phyloP scores from a whole-genome alignment of 2,113 vertebrate species.

The Psephotus haematonotus region DNA sequence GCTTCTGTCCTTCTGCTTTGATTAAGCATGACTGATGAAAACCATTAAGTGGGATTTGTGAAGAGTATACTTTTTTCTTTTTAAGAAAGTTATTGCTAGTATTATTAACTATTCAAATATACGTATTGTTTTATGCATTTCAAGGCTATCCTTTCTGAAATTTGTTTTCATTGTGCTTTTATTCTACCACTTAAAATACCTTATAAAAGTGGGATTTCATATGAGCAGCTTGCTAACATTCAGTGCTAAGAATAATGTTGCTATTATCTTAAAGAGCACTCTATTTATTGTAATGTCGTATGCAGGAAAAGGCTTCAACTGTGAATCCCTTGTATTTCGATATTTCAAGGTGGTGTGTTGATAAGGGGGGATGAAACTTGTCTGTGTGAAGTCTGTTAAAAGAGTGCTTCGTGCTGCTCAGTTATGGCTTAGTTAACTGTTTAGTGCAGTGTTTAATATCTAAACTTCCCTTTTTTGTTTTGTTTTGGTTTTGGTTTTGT shows the following conservation, averaged over 20 bases:
- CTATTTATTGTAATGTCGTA: neutral
- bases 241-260: neutral
- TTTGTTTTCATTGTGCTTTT: neutral
- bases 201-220: neutral
- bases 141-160: neutral
- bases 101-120: neutral
- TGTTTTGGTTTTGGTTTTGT: no score
- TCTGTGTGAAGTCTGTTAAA: neutral
- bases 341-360: neutral
- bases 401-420: neutral
- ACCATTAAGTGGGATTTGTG: conserved; percentile 72
- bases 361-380: neutral
- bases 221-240: neutral
- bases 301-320: neutral
- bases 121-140: neutral
- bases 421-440: neutral
- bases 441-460: neutral
- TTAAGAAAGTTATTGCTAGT: neutral
- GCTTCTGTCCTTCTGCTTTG: conserved; percentile 69
- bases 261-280: neutral
- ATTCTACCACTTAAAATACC: neutral
- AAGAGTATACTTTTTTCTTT: conserved; percentile 27
- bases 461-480: neutral
- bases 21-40: conserved; percentile 72
- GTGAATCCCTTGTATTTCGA: neutral